Base-by-base conservation (phyloP, 2,888 invertebrate genomes). In the Apotomis capreana region DNA sequence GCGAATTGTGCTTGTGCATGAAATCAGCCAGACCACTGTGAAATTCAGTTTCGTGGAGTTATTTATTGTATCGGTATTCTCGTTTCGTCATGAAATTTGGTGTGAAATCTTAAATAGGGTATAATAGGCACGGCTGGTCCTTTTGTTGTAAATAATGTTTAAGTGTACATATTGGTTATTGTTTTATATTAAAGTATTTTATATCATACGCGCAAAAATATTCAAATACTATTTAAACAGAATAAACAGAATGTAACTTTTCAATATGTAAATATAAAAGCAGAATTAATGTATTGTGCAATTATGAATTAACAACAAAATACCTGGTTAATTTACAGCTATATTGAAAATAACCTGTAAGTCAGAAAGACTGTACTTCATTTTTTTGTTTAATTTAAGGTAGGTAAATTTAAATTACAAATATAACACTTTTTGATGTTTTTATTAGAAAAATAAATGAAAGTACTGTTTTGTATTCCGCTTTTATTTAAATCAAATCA, bases 121-220 rank as follows among this genome's bases (percentile, higher is more conserved):
- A 49, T 49, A 10, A 49, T 55, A 36, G 55, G 1, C 46, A 36
- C 26, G 12, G 36, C n/a, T 60, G 51, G 12, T 58, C 51, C 40
- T 63, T 51, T 51, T 55, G 13, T 65, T 70, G 70, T 70, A 70
- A 70, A 70, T 70, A 70, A 59, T 65, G 44, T 37, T 59, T 49
- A n/a, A 55, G 4, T 70, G 70, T 70, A 70, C 60, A 70, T 70
- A 70, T 44, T 61, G 40, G 55, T 49, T 70, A 55, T 70, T 55
- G 13, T 46, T 51, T 54, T 63, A 69, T 36, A 61, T n/a, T 64
- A 64, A 44, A 44, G 12, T 54, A 55, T 12, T 44, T 54, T 55
- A 10, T 26, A 12, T 37, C 37, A 6, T 37, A 58, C 37, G 10
- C 36, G 5, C 49, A 40, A 40, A 40, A 6, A 49, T 49, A 44